A percentile compares a stretch with the other conserved stretches of the same genome.
These are phyloP conservation scores for Pionites leucogaster DNA, from an alignment of 2,113 vertebrate species.

Conservation along the genomic window DNA sequence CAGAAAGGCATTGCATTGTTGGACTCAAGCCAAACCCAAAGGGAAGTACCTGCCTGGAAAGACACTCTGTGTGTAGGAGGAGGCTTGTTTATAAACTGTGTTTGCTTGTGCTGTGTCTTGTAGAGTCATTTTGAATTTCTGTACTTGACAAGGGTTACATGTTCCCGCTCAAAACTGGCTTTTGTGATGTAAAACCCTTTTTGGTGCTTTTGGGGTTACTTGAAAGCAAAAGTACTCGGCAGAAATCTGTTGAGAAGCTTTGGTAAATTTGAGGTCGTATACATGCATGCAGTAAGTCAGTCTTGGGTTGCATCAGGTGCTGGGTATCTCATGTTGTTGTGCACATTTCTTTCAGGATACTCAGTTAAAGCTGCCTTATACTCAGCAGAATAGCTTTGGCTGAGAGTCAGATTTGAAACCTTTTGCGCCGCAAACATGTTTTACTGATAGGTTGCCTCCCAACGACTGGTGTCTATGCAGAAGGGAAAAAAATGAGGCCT, in stretches of 20 bases:
- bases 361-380: not conserved
- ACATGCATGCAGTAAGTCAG: not conserved
- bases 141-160: not conserved
- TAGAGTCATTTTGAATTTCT: not conserved
- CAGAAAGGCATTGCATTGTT: slow-evolving; percentile 1
- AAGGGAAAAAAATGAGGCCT: not conserved
- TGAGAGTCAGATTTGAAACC: not conserved
- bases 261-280: not conserved
- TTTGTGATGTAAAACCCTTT: not conserved
- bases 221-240: not conserved
- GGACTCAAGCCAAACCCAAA: not conserved
- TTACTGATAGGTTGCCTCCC: not conserved
- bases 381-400: not conserved
- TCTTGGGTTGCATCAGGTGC: not conserved
- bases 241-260: not conserved
- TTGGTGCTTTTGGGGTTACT: not conserved
- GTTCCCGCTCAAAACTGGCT: not conserved
- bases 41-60: not conserved
- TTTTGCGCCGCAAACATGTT: not conserved
- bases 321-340: not conserved
- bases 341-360: not conserved
- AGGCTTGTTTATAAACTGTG: slow-evolving; percentile 16
- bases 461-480: not conserved
- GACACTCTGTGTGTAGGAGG: not conserved
- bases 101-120: not conserved